Evolutionary conservation across 2,888 invertebrate genomes (phyloP), one percentile per base, ranked within the genome.

Genomic region (Drosophila subsilvestris): DNA sequence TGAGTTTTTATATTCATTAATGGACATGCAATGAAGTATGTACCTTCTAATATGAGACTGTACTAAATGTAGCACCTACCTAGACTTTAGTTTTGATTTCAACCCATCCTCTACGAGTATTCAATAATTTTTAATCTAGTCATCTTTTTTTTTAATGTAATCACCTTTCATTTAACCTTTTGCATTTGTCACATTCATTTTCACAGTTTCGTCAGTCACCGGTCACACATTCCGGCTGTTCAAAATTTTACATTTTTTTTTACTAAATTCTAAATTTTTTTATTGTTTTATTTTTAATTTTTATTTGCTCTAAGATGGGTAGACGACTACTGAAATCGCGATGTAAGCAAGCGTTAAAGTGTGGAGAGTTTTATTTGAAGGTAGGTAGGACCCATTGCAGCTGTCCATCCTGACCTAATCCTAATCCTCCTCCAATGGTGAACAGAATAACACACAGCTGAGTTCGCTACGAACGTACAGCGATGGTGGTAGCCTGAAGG

Each of bases 401-500:
- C 14, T 14, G 14, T 2, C 6, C 6, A 14, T 6, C n/a, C n/a
- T n/a, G n/a, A n/a, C n/a, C n/a, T n/a, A 5, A 5, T 37, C 1
- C 14, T 2, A 6, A 47, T 7, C 4, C 5, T 42, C 6, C n/a
- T 12, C 14, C 22, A 8, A 44, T 48, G 2, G 1, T 12, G 7
- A 3, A 0, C 4, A 25, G 66, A 8, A 17, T 18, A 1, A 37
- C 32, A 43, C n/a, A 25, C 17, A 42, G 29, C 2, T 12, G 18
- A 14, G 37, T 2, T 20, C 1, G 14, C 37, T 12, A 7, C 47
- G 57, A 12, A 1, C 0, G 2, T 48, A 37, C 18, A 9, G 43
- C 29, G 17, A 20, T 3, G 45, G 20, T 1, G 59, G 17, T 1
- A 47, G 56, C n/a, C 22, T 75, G 0, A 75, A 75, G 45, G 57